Conservation (phyloP, 1,140 invertebrate genomes). For the Palaemon carinicauda region DNA sequence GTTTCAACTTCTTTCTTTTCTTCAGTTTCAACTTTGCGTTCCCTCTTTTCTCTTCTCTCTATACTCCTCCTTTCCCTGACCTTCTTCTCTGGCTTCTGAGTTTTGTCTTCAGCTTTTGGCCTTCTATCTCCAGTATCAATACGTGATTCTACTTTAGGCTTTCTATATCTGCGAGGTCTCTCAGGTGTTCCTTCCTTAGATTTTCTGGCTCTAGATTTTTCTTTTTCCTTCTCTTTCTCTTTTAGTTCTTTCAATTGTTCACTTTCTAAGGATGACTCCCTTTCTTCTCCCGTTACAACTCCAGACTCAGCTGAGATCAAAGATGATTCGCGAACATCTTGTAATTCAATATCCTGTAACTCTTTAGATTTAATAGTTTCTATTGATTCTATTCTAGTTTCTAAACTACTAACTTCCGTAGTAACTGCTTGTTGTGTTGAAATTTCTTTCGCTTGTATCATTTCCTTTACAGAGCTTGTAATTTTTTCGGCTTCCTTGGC, state of each 20-base stretch:
- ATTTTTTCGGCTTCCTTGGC: constrained; percentile 56
- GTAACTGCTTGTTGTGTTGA: constrained; percentile 11
- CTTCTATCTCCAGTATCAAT: constrained; percentile 56
- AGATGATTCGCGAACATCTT: constrained; percentile 47
- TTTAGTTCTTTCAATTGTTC: constrained; percentile 59
- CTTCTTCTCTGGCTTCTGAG: constrained; percentile 47
- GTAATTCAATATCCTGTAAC: constrained; percentile 43
- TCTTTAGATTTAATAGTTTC: constrained; percentile 41
- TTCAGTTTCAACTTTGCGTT: constrained; percentile 43
- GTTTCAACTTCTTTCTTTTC: constrained; percentile 38
- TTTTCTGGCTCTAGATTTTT: not conserved
- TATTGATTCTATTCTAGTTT: constrained; percentile 38
- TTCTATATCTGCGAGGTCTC: constrained; percentile 39
- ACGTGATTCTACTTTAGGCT: constrained; percentile 52
- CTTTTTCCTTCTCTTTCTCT: constrained; percentile 41
- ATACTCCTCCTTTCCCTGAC: constrained; percentile 49
- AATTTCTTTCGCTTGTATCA: not conserved
- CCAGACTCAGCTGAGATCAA: constrained; percentile 58
- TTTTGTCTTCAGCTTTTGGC: constrained; percentile 32
- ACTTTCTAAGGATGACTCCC: constrained; percentile 59
- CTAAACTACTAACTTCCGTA: not conserved
- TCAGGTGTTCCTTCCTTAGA: constrained; percentile 33
- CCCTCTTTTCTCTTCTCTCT: constrained; percentile 50
- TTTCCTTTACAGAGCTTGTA: not conserved
- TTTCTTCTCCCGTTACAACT: constrained; percentile 57